These are phyloP conservation scores for Sussaba pulchella DNA, from an alignment of 2,888 invertebrate genomes.

Conservation along the genomic window DNA sequence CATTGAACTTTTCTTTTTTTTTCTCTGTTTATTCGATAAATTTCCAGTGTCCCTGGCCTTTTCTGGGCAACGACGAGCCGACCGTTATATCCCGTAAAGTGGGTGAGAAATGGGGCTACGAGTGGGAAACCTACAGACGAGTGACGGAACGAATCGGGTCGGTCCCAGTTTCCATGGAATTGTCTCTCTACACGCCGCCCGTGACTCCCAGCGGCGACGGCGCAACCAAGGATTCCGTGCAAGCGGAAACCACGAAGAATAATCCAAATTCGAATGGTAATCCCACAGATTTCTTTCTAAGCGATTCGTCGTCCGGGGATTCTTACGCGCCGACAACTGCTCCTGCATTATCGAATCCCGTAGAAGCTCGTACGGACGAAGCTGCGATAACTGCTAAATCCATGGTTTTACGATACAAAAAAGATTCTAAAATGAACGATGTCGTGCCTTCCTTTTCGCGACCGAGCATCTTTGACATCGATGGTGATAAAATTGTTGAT, in stretches of 20 bases:
- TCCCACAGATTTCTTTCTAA: slow-evolving; percentile 1
- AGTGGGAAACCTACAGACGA: slow-evolving; percentile 60
- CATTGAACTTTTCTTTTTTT: no score
- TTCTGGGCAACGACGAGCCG: slow-evolving; percentile 61
- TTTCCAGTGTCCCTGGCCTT: slow-evolving; percentile 69
- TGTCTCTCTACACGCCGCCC: slow-evolving; percentile 73
- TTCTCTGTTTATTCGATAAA: not conserved
- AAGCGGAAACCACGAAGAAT: slow-evolving; percentile 54
- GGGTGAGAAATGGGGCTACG: slow-evolving; percentile 57
- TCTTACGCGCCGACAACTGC: slow-evolving; percentile 48
- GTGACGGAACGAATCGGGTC: slow-evolving; percentile 54
- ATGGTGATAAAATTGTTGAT: slow-evolving; percentile 45
- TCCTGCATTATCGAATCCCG: not conserved
- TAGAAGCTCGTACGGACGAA: not conserved
- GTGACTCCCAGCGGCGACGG: slow-evolving; percentile 70
- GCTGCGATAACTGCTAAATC: not conserved
- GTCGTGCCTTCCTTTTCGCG: not conserved
- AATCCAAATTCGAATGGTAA: not conserved
- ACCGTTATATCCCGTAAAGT: slow-evolving; percentile 54
- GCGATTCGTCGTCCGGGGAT: slow-evolving; percentile 3
- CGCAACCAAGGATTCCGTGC: slow-evolving; percentile 51
- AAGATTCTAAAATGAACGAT: not conserved
- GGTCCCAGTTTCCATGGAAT: slow-evolving; percentile 65
- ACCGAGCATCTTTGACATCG: slow-evolving; percentile 66
- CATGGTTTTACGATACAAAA: not conserved